These are phyloP conservation scores for Cyaniris semiargus DNA, from an alignment of 2,888 invertebrate species.

Conservation along the genomic window DNA sequence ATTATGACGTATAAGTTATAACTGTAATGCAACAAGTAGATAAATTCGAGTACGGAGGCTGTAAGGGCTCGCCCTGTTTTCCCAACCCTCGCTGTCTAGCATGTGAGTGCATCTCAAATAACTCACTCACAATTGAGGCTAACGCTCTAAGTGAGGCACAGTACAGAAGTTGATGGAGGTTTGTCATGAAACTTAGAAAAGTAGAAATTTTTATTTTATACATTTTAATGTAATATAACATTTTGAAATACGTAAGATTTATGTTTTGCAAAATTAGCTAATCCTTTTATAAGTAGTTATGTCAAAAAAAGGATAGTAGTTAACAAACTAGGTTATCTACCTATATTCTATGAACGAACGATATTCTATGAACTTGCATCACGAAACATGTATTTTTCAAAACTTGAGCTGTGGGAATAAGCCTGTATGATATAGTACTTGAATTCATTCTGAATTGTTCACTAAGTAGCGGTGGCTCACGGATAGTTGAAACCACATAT, in stretches of 20 bases:
- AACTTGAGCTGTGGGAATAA: conserved; percentile 9
- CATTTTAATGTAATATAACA: background rate
- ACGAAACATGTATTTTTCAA: background rate
- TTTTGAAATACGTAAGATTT: background rate
- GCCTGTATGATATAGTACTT: background rate
- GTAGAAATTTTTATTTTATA: background rate
- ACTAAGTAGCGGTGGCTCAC: conserved; percentile 19
- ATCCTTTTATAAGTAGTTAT: too few species aligned
- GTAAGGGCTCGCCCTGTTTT: conserved; percentile 15
- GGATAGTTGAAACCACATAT: conserved; percentile 41
- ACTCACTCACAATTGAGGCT: conserved; percentile 22
- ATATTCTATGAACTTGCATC: too few species aligned
- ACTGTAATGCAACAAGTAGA: background rate
- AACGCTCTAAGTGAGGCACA: conserved; percentile 12
- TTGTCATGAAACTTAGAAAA: background rate
- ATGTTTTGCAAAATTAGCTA: too few species aligned
- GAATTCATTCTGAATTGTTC: conserved; percentile 28
- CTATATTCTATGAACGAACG: too few species aligned
- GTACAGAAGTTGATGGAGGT: background rate
- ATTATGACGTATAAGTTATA: background rate
- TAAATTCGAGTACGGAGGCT: background rate
- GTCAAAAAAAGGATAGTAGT: too few species aligned
- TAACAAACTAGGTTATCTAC: too few species aligned
- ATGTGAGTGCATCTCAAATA: conserved; percentile 29
- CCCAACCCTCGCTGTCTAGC: conserved; percentile 5